Evolutionary conservation across 2,888 invertebrate genomes (phyloP).

Genomic region (Synanthedon tipuliformis): DNA sequence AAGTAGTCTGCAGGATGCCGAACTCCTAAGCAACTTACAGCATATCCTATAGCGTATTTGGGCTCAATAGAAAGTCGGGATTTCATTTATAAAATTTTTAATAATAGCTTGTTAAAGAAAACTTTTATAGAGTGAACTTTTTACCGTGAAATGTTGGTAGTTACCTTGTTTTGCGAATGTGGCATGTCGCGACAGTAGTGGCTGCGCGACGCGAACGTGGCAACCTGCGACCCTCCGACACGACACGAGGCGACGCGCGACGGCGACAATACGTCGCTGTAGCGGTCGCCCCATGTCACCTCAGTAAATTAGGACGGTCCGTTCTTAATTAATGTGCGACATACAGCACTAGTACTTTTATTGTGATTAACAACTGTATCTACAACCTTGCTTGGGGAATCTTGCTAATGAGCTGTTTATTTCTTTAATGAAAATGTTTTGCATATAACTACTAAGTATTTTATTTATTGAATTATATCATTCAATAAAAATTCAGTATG

Average conservation of each 20-base stretch:
- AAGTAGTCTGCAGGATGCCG: too few species aligned
- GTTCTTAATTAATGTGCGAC: constrained; percentile 52
- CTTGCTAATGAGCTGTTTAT: neutral
- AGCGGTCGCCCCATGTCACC: constrained; percentile 35
- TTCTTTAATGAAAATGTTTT: neutral
- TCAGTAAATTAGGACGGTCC: constrained; percentile 58
- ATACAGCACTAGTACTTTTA: constrained; percentile 41
- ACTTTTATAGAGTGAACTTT: too few species aligned
- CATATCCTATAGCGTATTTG: too few species aligned
- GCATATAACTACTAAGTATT: too few species aligned
- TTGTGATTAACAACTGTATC: constrained; percentile 31
- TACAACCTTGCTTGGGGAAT: neutral
- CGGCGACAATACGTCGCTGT: constrained; percentile 22
- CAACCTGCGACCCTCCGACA: constrained; percentile 25
- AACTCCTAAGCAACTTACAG: too few species aligned
- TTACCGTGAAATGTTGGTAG: neutral
- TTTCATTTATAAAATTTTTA: too few species aligned
- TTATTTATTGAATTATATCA: too few species aligned
- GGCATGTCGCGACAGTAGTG: neutral
- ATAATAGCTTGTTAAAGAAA: too few species aligned
- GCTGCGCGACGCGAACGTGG: constrained; percentile 18
- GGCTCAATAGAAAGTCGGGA: too few species aligned
- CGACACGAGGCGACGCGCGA: constrained; percentile 12
- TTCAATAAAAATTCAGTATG: too few species aligned
- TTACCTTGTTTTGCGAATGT: neutral